phyloP scores from a whole-genome alignment of 2,797 vertebrate species.

The Hypotaenidia okinawae region DNA sequence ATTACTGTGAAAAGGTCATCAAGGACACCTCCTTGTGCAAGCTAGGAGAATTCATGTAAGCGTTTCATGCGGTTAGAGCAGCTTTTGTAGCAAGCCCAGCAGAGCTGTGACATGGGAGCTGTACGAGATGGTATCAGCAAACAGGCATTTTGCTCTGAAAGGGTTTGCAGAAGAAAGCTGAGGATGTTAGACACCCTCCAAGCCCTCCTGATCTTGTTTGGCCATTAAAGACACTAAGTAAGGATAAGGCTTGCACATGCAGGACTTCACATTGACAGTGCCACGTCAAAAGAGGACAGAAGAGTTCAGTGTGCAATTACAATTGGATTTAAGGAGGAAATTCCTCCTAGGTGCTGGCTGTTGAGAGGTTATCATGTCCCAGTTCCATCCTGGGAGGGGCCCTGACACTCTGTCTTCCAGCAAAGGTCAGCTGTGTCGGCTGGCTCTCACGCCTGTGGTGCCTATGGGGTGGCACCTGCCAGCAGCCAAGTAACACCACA shows the following conservation, averaged over 20 bases:
- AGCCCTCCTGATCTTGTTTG: background rate
- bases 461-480: background rate
- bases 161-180: background rate
- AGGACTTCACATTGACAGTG: background rate
- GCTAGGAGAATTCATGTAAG: background rate
- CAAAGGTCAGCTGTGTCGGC: background rate
- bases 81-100: background rate
- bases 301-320: background rate
- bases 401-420: background rate
- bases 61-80: background rate
- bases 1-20: slow-evolving; percentile 7
- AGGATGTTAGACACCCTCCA: background rate
- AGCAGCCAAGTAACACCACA: rapidly evolving
- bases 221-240: background rate
- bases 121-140: background rate
- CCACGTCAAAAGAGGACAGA: background rate
- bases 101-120: background rate
- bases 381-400: rapidly evolving
- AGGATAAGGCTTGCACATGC: background rate
- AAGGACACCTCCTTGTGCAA: background rate
- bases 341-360: background rate
- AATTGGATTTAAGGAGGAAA: slow-evolving; percentile 1
- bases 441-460: rapidly evolving
- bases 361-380: background rate
- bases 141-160: background rate